Evolutionary conservation across 2,888 invertebrate genomes (phyloP).

Genomic region (Oscheius sp.): DNA sequence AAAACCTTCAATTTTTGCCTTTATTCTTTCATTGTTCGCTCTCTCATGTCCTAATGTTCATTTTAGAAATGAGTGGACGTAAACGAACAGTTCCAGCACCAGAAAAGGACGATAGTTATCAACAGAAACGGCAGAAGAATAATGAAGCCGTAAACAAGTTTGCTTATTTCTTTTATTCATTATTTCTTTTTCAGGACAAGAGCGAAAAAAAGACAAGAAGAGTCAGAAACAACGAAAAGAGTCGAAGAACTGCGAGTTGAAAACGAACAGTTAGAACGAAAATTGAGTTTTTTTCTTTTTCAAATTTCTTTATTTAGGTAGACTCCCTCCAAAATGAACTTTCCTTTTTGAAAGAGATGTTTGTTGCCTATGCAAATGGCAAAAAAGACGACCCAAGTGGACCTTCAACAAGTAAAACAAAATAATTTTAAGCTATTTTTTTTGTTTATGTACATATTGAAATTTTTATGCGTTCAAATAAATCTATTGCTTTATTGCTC

Average conservation of each 20-base stretch:
- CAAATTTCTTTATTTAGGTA: constrained; percentile 43
- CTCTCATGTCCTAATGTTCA: too few species aligned
- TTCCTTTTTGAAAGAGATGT: constrained; percentile 69
- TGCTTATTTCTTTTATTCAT: neutral
- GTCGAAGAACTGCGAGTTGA: constrained; percentile 66
- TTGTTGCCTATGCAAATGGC: constrained; percentile 64
- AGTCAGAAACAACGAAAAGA: constrained; percentile 59
- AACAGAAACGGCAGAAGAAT: constrained; percentile 63
- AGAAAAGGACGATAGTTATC: constrained; percentile 56
- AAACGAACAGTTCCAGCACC: constrained; percentile 2
- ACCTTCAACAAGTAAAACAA: neutral
- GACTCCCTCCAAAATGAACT: constrained; percentile 68
- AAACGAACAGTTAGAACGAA: constrained; percentile 66
- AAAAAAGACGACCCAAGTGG: constrained; percentile 20
- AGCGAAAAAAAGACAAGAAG: constrained; percentile 69
- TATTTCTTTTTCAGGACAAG: constrained; percentile 50
- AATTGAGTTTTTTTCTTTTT: constrained; percentile 32
- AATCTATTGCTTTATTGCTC: neutral
- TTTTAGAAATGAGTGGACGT: constrained; percentile 13
- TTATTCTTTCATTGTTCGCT: too few species aligned
- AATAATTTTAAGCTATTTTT: neutral
- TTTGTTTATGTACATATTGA: constrained; percentile 2
- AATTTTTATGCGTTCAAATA: neutral
- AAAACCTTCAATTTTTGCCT: too few species aligned
- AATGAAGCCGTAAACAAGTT: constrained; percentile 68